phyloP scores from a whole-genome alignment of 2,113 vertebrate species.

The Lonchura striata region DNA sequence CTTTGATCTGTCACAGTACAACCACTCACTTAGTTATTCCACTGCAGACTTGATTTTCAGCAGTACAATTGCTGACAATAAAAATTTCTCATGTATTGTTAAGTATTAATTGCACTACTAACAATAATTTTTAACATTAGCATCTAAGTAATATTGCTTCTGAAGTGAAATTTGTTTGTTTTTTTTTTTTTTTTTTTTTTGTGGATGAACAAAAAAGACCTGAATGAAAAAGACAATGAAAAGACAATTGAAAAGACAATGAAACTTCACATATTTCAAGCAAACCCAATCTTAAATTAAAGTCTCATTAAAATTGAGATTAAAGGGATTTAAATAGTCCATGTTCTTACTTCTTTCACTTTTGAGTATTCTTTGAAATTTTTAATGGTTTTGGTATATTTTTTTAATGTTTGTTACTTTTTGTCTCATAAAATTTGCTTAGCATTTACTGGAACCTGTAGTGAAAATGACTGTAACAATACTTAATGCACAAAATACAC shows the following conservation, averaged over 20 bases:
- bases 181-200: background rate
- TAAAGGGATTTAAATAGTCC: background rate
- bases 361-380: background rate
- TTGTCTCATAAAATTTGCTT: background rate
- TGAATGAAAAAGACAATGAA: too few species aligned
- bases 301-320: background rate
- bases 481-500: background rate
- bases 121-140: background rate
- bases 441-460: background rate
- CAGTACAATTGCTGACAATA: background rate
- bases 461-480: background rate
- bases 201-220: background rate
- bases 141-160: background rate
- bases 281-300: background rate
- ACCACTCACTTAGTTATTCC: background rate
- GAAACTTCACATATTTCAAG: background rate
- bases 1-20: background rate
- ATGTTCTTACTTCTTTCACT: background rate
- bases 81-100: background rate
- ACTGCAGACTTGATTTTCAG: background rate
- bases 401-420: background rate
- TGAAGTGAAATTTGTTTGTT: background rate
- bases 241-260: background rate
- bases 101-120: background rate
- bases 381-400: background rate